phyloP scores from a whole-genome alignment of 2,113 vertebrate genomes.

The Maccullochella peelii region DNA sequence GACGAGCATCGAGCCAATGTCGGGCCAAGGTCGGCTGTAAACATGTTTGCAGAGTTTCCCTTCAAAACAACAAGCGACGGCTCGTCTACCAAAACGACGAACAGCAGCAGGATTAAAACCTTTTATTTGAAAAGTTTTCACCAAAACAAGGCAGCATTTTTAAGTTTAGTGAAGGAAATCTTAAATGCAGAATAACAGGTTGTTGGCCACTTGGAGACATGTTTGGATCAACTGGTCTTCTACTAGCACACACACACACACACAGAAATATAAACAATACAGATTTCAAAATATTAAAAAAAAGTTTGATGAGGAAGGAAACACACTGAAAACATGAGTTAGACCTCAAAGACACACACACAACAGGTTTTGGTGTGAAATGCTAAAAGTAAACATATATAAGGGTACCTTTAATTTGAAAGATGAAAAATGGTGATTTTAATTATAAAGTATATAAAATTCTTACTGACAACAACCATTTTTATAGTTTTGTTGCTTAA shows the following conservation, averaged over 20 bases:
- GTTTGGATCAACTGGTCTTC: not conserved
- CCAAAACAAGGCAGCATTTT: not conserved
- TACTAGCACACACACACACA: not conserved
- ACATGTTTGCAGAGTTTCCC: constrained; percentile 57
- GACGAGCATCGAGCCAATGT: constrained; percentile 61
- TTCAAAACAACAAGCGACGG: constrained; percentile 40
- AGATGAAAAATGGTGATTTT: no score
- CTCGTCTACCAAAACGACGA: constrained; percentile 2
- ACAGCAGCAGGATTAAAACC: not conserved
- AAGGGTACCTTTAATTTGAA: not conserved
- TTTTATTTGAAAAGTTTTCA: constrained; percentile 8
- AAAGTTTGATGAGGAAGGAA: no score
- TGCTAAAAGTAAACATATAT: not conserved
- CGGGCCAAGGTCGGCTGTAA: constrained; percentile 70
- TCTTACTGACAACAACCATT: no score
- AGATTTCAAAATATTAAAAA: no score
- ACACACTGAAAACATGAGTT: no score
- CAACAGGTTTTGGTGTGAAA: no score
- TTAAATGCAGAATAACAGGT: no score
- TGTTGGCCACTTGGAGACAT: not conserved
- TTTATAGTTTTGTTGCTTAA: no score
- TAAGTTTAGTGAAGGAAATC: not conserved
- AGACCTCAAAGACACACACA: no score
- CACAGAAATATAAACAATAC: no score
- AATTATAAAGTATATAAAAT: not conserved